phyloP scores from a whole-genome alignment of 1,140 invertebrate species.

The Hypsibius dujardini region DNA sequence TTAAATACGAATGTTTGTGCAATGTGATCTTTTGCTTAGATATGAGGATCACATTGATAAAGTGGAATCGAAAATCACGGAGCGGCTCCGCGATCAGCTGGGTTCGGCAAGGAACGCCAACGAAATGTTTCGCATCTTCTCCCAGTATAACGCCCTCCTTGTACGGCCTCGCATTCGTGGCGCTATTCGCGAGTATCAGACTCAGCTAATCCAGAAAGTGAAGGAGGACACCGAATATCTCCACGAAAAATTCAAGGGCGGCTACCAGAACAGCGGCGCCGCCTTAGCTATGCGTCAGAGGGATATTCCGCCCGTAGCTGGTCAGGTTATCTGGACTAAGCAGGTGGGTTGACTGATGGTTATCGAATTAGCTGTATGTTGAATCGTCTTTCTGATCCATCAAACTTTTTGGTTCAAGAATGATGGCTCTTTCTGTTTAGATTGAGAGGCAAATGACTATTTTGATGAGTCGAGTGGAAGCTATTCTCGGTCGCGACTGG shows the following conservation, averaged over 20 bases:
- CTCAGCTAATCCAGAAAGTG: constrained; percentile 91
- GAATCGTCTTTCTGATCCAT: too few relatives aligned
- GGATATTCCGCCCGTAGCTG: constrained; percentile 85
- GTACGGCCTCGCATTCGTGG: constrained; percentile 93
- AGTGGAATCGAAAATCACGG: constrained; percentile 90
- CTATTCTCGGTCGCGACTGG: constrained; percentile 88
- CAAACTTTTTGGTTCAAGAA: neutral
- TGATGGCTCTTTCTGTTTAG: constrained; percentile 25
- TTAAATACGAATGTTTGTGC: constrained; percentile 1
- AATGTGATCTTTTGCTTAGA: constrained; percentile 25
- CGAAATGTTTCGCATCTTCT: constrained; percentile 52
- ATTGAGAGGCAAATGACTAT: constrained; percentile 94
- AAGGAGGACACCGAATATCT: constrained; percentile 95
- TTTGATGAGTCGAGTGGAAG: constrained; percentile 86
- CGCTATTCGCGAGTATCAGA: constrained; percentile 96
- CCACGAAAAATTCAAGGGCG: constrained; percentile 92
- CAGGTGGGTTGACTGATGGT: constrained; percentile 38
- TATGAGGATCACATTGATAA: constrained; percentile 95
- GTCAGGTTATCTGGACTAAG: constrained; percentile 95
- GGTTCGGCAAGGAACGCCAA: constrained; percentile 97
- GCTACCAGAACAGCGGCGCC: constrained; percentile 15
- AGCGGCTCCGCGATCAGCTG: constrained; percentile 82
- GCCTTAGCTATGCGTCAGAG: constrained; percentile 43
- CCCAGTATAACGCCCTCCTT: constrained; percentile 90
- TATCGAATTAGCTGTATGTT: neutral